Conservation (phyloP, 2,888 invertebrate species). For the Mayetiola destructor region DNA sequence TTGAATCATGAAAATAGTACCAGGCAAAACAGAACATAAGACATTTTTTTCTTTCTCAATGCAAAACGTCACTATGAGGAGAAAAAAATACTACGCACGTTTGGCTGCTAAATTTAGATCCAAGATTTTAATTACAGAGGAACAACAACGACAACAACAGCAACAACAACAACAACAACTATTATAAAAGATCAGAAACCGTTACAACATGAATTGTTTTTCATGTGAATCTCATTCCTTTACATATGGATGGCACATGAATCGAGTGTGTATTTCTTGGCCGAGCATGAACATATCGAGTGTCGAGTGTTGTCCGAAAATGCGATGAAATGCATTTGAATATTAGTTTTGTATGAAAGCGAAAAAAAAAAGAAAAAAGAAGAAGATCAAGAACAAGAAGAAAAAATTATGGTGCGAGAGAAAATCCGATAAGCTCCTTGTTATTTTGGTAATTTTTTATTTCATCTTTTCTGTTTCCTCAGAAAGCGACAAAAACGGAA, state of each 20-base stretch:
- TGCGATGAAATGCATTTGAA: no score
- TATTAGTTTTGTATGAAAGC: no score
- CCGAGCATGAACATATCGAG: not conserved
- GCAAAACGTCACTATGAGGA: not conserved
- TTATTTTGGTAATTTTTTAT: no score
- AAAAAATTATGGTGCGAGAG: not conserved
- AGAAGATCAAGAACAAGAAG: not conserved
- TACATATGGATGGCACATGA: not conserved
- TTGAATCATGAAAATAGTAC: no score
- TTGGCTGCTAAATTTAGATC: conserved; percentile 14
- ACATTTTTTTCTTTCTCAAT: no score
- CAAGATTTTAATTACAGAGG: conserved; percentile 11
- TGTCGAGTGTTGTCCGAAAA: not conserved
- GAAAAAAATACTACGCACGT: conserved; percentile 15
- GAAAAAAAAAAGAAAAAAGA: not conserved
- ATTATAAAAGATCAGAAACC: conserved; percentile 11
- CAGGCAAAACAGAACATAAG: no score
- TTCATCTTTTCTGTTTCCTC: not conserved
- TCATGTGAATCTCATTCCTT: conserved; percentile 1
- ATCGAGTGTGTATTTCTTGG: not conserved
- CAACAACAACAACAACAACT: no score
- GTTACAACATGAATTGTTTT: conserved; percentile 13
- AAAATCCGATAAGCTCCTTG: not conserved
- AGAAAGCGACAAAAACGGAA: not conserved
- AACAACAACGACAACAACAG: no score